phyloP scores from a whole-genome alignment of 2,888 invertebrate species.

The Desoria tigrina region DNA sequence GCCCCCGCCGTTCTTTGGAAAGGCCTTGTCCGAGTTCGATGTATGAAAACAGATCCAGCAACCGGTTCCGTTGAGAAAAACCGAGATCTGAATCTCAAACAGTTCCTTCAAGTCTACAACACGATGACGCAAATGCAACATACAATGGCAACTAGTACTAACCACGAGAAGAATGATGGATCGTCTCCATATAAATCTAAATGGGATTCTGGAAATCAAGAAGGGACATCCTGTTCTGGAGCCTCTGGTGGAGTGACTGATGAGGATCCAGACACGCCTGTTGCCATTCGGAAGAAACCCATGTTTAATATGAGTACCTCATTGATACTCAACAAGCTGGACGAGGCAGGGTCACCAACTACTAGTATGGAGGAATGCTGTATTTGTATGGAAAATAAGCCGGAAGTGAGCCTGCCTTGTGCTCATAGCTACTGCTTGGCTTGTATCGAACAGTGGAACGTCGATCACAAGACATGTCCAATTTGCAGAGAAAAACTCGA shows the following conservation, averaged over 20 bases:
- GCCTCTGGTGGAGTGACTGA: background rate
- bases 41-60: constrained; percentile 64
- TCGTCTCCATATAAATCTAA: background rate
- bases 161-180: background rate
- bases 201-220: background rate
- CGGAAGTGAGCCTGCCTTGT: constrained; percentile 67
- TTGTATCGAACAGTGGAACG: constrained; percentile 74
- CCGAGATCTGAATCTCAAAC: constrained; percentile 65
- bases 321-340: constrained; percentile 53
- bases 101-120: constrained; percentile 64
- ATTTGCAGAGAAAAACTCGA: constrained; percentile 67
- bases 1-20: constrained; percentile 67
- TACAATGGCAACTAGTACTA: background rate
- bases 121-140: constrained; percentile 19
- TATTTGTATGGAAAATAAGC: constrained; percentile 71
- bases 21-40: constrained; percentile 67
- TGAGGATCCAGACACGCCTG: background rate
- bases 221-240: background rate
- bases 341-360: constrained; percentile 24
- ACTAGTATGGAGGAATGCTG: constrained; percentile 64
- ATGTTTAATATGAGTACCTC: constrained; percentile 38
- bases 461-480: constrained; percentile 70
- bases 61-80: constrained; percentile 61
- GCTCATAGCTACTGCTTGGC: constrained; percentile 70
- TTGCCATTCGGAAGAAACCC: background rate